Evolutionary conservation across 1,140 invertebrate species (phyloP).

Genomic region (Pantala flavescens): DNA sequence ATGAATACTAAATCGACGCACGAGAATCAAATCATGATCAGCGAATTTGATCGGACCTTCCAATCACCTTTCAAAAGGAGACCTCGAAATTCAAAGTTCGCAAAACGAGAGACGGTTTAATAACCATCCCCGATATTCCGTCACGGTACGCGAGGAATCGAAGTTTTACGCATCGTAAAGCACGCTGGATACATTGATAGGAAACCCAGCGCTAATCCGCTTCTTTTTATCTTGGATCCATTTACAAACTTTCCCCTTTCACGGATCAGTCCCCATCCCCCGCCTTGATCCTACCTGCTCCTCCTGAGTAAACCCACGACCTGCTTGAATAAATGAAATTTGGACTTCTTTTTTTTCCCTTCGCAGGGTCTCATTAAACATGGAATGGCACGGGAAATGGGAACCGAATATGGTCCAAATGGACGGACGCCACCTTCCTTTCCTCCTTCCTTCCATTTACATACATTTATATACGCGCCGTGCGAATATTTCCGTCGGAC

Average conservation of each 20-base stretch:
- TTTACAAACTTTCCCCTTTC: background rate
- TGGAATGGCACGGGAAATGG: background rate
- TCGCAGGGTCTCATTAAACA: background rate
- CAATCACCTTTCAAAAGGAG: too few species aligned
- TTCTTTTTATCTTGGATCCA: slow-evolving; percentile 1
- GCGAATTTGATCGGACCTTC: too few species aligned
- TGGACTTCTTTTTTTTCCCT: background rate
- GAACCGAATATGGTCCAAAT: background rate
- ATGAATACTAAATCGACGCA: too few species aligned
- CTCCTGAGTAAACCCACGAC: background rate
- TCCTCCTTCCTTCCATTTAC: background rate
- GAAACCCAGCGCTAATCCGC: background rate
- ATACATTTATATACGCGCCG: too few species aligned
- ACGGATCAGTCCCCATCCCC: background rate
- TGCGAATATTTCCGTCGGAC: background rate
- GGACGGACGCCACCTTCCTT: background rate
- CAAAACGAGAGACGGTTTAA: too few species aligned
- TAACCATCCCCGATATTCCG: too few species aligned
- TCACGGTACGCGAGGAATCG: too few species aligned
- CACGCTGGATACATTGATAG: too few species aligned
- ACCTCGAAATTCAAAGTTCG: too few species aligned
- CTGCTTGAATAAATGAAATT: slow-evolving; percentile 8
- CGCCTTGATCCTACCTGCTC: background rate
- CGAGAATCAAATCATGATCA: too few species aligned
- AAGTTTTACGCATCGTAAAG: too few species aligned